Base-by-base conservation (phyloP, 2,888 invertebrate genomes). In the Crioceris asparagi region DNA sequence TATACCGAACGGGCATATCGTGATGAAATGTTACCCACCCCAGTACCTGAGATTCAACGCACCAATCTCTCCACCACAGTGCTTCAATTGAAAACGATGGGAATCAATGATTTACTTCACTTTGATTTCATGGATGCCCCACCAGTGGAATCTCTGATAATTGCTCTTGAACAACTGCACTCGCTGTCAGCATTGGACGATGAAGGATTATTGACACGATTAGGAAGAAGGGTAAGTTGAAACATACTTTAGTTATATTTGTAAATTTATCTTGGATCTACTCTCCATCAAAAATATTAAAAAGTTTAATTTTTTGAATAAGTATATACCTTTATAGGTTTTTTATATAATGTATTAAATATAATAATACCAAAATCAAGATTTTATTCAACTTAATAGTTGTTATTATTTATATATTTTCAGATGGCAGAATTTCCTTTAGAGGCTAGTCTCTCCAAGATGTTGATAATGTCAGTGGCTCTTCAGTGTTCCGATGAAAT, bases 71-170 rank as follows among this genome's bases (percentile, higher is more conserved):
- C 96, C 1, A 87, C 90, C 10, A 97, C 96, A 0, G 87, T 94
- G 23, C 66, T 99, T 10, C 94, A 96, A 54, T 67, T 98, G 21
- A 99, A 99, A 65, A 96, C 97, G 0, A 97, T 99, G 97, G 98
- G 98, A 17, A 98, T 98, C 53, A 97, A 98, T 62, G 97, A 98
- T 68, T 70, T 99, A 36, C 67, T 99, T 15, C 88, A 93, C 61
- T 99, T 99, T 63, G 97, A 98, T 69, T 99, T 99, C 69, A 99
- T 99, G 98, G 98, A 99, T 65, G 91, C 97, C 1, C 98, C 98
- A 16, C 96, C 98, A 0, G 91, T 93, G 14, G 94, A 97, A 68
- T 91, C 94, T 0, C 74, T 99, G 48, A 91, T 98, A 41, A 93
- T 94, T 81, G 98, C 98, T 11, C 69, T 99, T 50, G 96, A 97